Evolutionary conservation across 2,888 invertebrate genomes (phyloP).

Genomic region (Tachystola acroxantha): DNA sequence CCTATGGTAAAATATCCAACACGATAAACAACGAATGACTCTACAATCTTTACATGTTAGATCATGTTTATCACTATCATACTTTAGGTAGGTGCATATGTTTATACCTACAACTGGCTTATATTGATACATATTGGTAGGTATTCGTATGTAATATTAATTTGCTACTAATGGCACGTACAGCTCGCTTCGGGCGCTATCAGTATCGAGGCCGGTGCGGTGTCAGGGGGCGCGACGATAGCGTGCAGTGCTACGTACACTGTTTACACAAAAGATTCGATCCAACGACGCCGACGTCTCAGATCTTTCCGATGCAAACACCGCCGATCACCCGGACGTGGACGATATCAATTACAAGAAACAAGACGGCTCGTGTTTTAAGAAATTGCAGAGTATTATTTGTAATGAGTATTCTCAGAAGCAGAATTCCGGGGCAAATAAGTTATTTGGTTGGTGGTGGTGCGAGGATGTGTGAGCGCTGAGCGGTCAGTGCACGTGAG

Average conservation of each 20-base stretch:
- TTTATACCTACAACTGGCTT: no score
- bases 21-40: no score
- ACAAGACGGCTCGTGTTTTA: conserved; percentile 26
- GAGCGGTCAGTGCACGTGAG: conserved; percentile 50
- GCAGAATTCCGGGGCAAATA: conserved; percentile 8
- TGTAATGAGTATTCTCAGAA: conserved; percentile 10
- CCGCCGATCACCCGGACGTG: conserved; percentile 6
- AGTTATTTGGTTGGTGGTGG: conserved; percentile 1
- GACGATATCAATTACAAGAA: conserved; percentile 31
- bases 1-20: no score
- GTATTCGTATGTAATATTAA: no score
- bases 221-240: conserved; percentile 67
- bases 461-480: conserved; percentile 24
- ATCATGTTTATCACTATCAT: no score
- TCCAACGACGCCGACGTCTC: conserved; percentile 50
- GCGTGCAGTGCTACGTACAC: conserved; percentile 33
- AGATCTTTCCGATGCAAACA: conserved; percentile 58
- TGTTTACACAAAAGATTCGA: conserved; percentile 48
- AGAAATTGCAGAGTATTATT: conserved; percentile 10
- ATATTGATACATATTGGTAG: no score
- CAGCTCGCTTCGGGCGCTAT: conserved; percentile 23
- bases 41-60: no score
- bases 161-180: conserved; percentile 24
- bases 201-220: conserved; percentile 38
- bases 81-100: no score